Evolutionary conservation across 2,797 vertebrate genomes (phyloP), one percentile per base, ranked within the genome.

Genomic region (Enteromius unitaeniatus): DNA sequence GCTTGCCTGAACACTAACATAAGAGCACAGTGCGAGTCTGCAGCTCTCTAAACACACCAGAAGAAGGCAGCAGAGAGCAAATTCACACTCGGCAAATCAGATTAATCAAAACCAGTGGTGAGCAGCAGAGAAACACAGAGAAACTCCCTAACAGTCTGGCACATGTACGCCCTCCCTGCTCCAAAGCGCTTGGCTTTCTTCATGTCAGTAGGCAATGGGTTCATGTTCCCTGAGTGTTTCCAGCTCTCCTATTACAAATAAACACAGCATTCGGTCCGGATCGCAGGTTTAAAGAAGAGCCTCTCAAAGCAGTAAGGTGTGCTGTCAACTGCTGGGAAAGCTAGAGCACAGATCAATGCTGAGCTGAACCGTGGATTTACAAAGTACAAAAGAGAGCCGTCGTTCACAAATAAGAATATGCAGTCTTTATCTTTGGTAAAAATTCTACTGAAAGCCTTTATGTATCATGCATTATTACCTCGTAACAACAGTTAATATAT

Each of bases 41-140:
- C 42, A 84, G 37, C 60, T 64, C 72, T 81, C 34, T n/a, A 31
- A 53, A 79, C 79, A n/a, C 19, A 82, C 84, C 86, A 87, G 76
- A 78, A 78, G 85, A 49, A 78, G 82, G 85, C 26, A 17, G 19
- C 79, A 85, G 21, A 81, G 10, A 45, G 60, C 73, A 76, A 78
- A 75, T 37, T 37, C 34, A 70, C 60, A 58, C 13, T 55, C n/a
- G 3, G 21, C 28, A 75, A 19, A 58, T 67, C 64, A 67, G 70
- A 51, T 37, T 85, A 81, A 83, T 83, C 3, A 76, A 68, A 82
- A 84, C 75, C 19, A 89, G 11, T 14, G 76, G 60, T 14, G 3
- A 51, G 40, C 49, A 2, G 9, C 14, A 51, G 75, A 65, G 78
- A 73, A 76, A 70, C 49, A 87, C 42, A 85, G n/a, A 64, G 73